Evolutionary conservation across 2,888 invertebrate species (phyloP).

Genomic region (Drosophila lutescens): DNA sequence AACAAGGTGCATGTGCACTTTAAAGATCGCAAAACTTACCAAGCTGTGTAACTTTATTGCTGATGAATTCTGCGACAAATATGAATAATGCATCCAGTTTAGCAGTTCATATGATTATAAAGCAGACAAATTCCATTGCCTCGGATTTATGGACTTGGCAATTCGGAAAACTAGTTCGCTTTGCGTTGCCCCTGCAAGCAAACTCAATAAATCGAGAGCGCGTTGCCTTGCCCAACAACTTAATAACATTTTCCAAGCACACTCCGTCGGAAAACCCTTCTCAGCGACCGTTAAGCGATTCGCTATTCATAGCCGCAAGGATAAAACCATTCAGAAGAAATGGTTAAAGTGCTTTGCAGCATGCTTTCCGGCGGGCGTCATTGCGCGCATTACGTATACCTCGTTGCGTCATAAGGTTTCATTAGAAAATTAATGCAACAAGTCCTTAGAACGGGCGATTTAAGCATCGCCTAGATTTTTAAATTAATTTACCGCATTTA

Average conservation of each 20-base stretch:
- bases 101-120: constrained; percentile 7
- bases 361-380: constrained; percentile 35
- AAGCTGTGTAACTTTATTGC: not conserved
- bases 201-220: constrained; percentile 31
- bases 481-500: constrained; percentile 43
- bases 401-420: constrained; percentile 54
- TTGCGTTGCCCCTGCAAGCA: constrained; percentile 3
- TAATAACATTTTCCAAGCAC: constrained; percentile 34
- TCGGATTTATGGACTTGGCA: constrained; percentile 17
- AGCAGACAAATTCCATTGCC: not conserved
- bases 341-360: constrained; percentile 18
- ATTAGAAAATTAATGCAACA: constrained; percentile 72
- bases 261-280: not conserved
- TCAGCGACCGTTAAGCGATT: not conserved
- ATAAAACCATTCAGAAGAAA: constrained; percentile 26
- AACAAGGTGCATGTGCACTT: not conserved
- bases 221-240: constrained; percentile 34
- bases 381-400: constrained; percentile 38
- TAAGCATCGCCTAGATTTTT: constrained; percentile 29
- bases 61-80: constrained; percentile 19
- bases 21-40: constrained; percentile 1
- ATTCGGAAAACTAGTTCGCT: constrained; percentile 24
- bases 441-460: constrained; percentile 34
- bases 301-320: constrained; percentile 44
- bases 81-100: constrained; percentile 22